phyloP scores from a whole-genome alignment of 2,888 invertebrate species.

The Beris chalybata region DNA sequence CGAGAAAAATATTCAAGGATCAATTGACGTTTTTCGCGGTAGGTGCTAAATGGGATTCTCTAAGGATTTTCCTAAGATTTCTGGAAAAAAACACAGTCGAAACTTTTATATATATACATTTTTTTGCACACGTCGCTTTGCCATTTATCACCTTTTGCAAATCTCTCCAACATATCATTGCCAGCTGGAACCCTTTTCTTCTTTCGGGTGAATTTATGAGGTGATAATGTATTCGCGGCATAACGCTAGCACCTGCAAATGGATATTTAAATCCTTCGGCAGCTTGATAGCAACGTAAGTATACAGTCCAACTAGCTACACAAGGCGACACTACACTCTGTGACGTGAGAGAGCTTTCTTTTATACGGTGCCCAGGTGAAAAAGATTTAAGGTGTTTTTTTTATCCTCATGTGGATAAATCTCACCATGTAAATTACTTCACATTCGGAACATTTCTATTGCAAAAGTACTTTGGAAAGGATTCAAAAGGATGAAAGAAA shows the following conservation, averaged over 20 bases:
- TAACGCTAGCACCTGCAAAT: conserved; percentile 30
- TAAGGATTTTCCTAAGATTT: no score
- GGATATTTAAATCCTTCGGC: conserved; percentile 31
- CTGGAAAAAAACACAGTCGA: no score
- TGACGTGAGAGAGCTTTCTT: conserved; percentile 1
- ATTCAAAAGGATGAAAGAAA: no score
- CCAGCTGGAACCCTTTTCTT: conserved; percentile 29
- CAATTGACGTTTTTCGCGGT: no score
- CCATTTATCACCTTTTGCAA: conserved; percentile 31
- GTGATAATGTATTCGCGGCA: conserved; percentile 33
- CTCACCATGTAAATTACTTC: no score
- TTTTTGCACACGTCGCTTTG: conserved; percentile 23
- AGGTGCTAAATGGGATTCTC: no score
- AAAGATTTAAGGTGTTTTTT: conserved; percentile 17
- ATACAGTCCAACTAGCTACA: conserved; percentile 1
- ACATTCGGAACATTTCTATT: no score
- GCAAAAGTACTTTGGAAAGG: no score
- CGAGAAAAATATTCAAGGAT: no score
- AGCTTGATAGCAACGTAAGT: conserved; percentile 13
- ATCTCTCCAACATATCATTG: conserved; percentile 29
- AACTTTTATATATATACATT: neutral
- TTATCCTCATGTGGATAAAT: neutral
- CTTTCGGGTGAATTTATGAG: conserved; percentile 21
- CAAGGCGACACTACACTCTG: conserved; percentile 18
- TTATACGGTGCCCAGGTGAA: neutral